Evolutionary conservation across 2,888 invertebrate species (phyloP).

Genomic region (Agrotis puta): DNA sequence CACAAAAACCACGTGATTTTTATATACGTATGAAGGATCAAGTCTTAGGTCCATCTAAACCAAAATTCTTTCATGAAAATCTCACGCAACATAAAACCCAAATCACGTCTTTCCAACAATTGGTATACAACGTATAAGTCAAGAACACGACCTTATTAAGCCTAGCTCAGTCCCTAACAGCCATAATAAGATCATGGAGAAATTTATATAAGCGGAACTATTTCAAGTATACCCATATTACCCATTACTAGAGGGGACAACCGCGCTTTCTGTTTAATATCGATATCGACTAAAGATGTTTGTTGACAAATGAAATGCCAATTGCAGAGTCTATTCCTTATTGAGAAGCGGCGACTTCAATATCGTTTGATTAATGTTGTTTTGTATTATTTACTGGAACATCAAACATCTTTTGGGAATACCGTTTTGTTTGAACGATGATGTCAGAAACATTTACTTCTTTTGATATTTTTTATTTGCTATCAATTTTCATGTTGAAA

Average conservation of each 20-base stretch:
- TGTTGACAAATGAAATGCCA: slow-evolving; percentile 65
- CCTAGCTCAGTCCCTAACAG: slow-evolving; percentile 64
- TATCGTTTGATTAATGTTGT: slow-evolving; percentile 46
- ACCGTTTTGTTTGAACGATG: neutral
- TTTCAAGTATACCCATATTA: slow-evolving; percentile 58
- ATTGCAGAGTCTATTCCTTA: slow-evolving; percentile 45
- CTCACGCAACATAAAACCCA: slow-evolving; percentile 11
- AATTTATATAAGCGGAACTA: slow-evolving; percentile 70
- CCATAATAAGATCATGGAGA: slow-evolving; percentile 67
- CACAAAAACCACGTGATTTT: neutral
- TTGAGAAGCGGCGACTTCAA: slow-evolving; percentile 42
- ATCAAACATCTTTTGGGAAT: neutral
- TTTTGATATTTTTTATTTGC: slow-evolving; percentile 1
- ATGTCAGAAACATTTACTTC: neutral
- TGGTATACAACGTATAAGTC: slow-evolving; percentile 67
- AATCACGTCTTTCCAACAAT: slow-evolving; percentile 61
- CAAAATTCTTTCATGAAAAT: slow-evolving; percentile 17
- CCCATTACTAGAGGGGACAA: slow-evolving; percentile 55
- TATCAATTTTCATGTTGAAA: neutral
- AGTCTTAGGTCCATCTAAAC: neutral
- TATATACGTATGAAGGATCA: too few species aligned
- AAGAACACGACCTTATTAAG: slow-evolving; percentile 70
- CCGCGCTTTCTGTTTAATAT: slow-evolving; percentile 30
- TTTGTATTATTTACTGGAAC: slow-evolving; percentile 18
- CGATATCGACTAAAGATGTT: slow-evolving; percentile 47